Conservation (phyloP, 2,888 invertebrate genomes). For the Gandaritis pyraliata region DNA sequence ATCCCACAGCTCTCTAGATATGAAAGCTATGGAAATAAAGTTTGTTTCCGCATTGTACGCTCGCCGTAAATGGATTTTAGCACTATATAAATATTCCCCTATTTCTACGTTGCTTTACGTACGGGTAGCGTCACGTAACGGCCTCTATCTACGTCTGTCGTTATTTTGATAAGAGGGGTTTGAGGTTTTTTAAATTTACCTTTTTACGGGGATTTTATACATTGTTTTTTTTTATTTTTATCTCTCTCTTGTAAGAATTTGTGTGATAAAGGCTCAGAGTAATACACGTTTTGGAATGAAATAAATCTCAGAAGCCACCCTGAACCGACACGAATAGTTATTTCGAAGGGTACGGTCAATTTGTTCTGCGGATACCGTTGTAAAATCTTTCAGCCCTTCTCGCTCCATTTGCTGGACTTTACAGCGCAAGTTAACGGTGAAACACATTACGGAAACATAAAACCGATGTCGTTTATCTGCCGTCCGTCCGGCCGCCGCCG, state of each 20-base stretch:
- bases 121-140: conserved; percentile 54
- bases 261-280: not conserved
- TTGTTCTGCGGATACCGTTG: conserved; percentile 31
- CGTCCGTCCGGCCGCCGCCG: conserved; percentile 44
- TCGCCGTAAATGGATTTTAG: conserved; percentile 81
- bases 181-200: conserved; percentile 20
- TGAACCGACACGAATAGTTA: conserved; percentile 21
- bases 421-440: conserved; percentile 43
- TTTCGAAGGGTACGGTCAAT: conserved; percentile 32
- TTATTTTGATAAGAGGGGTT: conserved; percentile 40
- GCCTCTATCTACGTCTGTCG: conserved; percentile 42
- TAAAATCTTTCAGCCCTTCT: conserved; percentile 39
- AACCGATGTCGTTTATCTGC: conserved; percentile 59
- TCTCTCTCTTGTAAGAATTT: too few relatives aligned
- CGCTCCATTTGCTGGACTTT: conserved; percentile 38
- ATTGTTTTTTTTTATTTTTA: too few relatives aligned
- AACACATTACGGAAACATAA: conserved; percentile 55
- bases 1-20: conserved; percentile 65
- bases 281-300: not conserved
- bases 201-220: too few relatives aligned
- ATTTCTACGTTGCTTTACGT: conserved; percentile 63
- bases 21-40: conserved; percentile 82
- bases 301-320: conserved; percentile 18
- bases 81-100: conserved; percentile 78
- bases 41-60: conserved; percentile 77